Evolutionary conservation across 1,140 invertebrate genomes (phyloP).

Genomic region (Spodoptera litura): DNA sequence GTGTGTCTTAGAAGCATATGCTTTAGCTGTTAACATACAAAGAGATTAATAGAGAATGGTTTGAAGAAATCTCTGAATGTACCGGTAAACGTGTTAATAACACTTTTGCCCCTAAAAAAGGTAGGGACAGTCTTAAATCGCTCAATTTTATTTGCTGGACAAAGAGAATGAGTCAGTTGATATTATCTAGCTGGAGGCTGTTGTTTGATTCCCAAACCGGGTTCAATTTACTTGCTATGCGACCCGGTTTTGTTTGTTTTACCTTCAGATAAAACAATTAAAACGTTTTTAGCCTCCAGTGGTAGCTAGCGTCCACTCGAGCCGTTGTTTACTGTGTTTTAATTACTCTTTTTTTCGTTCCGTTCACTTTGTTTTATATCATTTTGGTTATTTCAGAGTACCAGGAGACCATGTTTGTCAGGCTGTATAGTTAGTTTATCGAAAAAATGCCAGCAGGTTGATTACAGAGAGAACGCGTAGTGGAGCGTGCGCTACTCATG

Average conservation of each 20-base stretch:
- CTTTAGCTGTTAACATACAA: too few species aligned
- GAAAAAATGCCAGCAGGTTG: too few species aligned
- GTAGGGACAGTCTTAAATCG: too few species aligned
- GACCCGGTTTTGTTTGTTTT: slow-evolving; percentile 16
- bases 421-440: neutral
- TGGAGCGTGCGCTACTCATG: too few species aligned
- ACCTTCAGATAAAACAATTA: slow-evolving; percentile 35
- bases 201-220: slow-evolving; percentile 4
- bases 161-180: neutral
- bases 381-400: slow-evolving; percentile 12
- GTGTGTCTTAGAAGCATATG: too few species aligned
- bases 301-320: neutral
- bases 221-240: slow-evolving; percentile 19
- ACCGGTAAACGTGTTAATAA: too few species aligned
- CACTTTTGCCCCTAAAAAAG: too few species aligned
- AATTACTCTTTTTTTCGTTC: slow-evolving; percentile 10
- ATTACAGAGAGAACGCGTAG: too few species aligned
- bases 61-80: too few species aligned
- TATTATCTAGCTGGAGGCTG: slow-evolving; percentile 1
- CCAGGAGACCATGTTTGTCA: neutral
- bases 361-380: slow-evolving; percentile 2
- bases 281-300: slow-evolving; percentile 9
- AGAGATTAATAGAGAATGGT: too few species aligned
- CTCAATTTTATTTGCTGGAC: neutral
- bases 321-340: slow-evolving; percentile 31